A percentile compares a stretch with the other conserved stretches of the same genome.
Conservation (phyloP, 2,113 vertebrate species). For the Perca schrenkii region DNA sequence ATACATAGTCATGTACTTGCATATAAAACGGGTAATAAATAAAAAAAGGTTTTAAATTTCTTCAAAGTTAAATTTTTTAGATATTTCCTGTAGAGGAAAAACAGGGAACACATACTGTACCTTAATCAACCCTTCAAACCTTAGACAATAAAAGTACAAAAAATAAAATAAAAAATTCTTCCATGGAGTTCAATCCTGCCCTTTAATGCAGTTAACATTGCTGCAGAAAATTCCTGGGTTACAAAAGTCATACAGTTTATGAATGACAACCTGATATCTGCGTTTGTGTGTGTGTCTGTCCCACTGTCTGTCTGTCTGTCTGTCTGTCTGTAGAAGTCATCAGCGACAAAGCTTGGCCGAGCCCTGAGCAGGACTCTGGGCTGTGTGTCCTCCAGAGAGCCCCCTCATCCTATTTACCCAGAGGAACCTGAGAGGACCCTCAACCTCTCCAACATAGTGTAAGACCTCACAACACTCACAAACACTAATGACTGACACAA, state of each 20-base stretch:
- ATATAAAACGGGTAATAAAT: too few relatives aligned
- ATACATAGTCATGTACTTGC: too few relatives aligned
- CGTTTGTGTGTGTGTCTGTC: constrained; percentile 7
- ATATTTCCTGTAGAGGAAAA: not conserved
- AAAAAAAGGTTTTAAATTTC: too few relatives aligned
- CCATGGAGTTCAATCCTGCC: not conserved
- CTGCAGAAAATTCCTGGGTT: not conserved
- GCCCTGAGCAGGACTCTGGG: constrained; percentile 95
- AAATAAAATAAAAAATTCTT: too few relatives aligned
- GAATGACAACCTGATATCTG: not conserved
- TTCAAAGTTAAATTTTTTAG: too few relatives aligned
- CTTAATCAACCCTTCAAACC: not conserved
- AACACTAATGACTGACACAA: not conserved
- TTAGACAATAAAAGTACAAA: too few relatives aligned
- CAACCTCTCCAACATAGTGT: constrained; percentile 94
- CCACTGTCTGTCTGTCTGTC: constrained; percentile 43
- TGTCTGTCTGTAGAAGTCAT: constrained; percentile 88
- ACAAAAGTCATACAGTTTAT: too few relatives aligned
- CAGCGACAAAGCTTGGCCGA: constrained; percentile 93
- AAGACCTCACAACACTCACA: constrained; percentile 63
- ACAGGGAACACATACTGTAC: not conserved
- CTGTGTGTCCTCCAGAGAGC: constrained; percentile 91
- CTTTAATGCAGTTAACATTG: not conserved
- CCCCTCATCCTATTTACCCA: constrained; percentile 90
- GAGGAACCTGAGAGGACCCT: constrained; percentile 94